These are phyloP conservation scores for Eptesicus fuscus DNA, from an alignment of 2,113 vertebrate genomes.

Conservation along the genomic window DNA sequence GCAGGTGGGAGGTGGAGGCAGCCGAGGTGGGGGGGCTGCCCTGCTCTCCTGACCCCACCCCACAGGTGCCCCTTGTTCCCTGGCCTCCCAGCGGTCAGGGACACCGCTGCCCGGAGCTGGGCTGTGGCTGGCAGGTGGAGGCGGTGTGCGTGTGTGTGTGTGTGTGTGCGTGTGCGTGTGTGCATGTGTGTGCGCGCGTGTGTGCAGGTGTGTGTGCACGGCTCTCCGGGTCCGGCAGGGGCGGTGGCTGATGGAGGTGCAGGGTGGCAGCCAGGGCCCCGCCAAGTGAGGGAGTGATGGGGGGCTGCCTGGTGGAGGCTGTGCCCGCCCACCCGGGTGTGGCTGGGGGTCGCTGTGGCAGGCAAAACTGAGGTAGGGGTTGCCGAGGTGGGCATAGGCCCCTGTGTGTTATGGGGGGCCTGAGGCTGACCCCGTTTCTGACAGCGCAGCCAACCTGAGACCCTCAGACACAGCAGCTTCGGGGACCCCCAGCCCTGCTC, in stretches of 20 bases:
- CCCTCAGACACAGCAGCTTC: not conserved
- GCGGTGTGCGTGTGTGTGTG: fast-evolving
- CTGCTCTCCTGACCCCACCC: not conserved
- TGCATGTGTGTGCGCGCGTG: too few species aligned
- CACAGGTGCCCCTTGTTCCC: fast-evolving
- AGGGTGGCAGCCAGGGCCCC: not conserved
- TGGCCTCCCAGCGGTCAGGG: not conserved
- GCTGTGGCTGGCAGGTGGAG: not conserved
- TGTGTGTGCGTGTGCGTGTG: too few species aligned
- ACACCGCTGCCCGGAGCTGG: too few species aligned
- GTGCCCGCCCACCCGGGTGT: fast-evolving
- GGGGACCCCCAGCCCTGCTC: not conserved
- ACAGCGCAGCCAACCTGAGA: not conserved
- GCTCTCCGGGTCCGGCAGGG: not conserved
- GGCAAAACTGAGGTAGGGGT: not conserved
- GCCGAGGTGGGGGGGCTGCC: fast-evolving
- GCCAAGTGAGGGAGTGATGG: not conserved
- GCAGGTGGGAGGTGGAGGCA: not conserved
- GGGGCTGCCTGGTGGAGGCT: not conserved
- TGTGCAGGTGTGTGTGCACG: fast-evolving
- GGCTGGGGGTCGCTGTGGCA: fast-evolving
- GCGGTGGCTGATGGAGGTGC: not conserved
- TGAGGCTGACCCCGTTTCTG: not conserved
- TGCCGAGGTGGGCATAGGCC: fast-evolving
- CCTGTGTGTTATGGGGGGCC: not conserved